phyloP scores from a whole-genome alignment of 2,113 vertebrate species.

The Tragelaphus strepsiceros region DNA sequence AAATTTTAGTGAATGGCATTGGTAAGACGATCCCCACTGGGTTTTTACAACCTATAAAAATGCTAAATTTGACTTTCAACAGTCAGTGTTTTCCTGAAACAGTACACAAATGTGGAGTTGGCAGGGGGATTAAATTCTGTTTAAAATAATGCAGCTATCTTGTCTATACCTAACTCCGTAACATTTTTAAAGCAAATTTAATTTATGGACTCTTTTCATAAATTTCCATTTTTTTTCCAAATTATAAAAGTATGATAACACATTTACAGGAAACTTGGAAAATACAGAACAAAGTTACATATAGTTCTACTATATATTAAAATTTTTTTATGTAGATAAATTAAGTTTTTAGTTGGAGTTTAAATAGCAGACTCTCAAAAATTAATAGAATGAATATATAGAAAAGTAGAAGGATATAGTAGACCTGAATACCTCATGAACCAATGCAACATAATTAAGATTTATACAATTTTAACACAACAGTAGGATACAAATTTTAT shows the following conservation, averaged over 20 bases:
- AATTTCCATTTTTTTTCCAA: background rate
- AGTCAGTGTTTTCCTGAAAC: background rate
- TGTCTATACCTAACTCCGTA: background rate
- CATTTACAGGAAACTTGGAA: background rate
- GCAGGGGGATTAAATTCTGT: background rate
- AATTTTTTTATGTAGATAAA: background rate
- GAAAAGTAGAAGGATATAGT: background rate
- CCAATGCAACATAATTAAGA: background rate
- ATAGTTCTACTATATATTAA: background rate
- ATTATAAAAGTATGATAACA: background rate
- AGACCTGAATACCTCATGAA: background rate
- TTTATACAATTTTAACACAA: background rate
- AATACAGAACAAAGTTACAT: background rate
- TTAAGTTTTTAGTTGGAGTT: background rate
- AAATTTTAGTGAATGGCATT: background rate
- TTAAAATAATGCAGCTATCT: background rate
- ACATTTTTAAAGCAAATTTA: background rate
- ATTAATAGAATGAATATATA: background rate
- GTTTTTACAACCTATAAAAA: background rate
- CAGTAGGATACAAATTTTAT: background rate
- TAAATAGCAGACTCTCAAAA: background rate
- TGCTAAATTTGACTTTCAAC: background rate
- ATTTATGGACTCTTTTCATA: background rate
- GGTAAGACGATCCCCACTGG: background rate
- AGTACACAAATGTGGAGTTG: background rate